These are phyloP conservation scores for Cyanoderma ruficeps DNA, from an alignment of 2,113 vertebrate species.

Conservation along the genomic window DNA sequence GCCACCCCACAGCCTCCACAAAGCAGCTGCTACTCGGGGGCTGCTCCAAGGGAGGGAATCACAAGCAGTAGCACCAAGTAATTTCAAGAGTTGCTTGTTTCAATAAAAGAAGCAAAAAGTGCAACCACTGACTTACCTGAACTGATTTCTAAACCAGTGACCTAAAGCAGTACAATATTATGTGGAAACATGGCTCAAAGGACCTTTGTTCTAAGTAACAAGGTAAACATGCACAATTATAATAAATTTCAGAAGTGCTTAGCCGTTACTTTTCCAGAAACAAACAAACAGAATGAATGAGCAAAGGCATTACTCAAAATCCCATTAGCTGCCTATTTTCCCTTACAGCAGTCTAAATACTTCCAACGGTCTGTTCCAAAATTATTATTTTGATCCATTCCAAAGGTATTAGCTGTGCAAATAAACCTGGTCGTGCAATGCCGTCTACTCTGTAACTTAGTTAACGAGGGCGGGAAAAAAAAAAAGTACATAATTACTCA, in stretches of 20 bases:
- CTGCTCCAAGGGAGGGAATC: background rate
- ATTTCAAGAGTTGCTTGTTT: background rate
- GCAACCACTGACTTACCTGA: background rate
- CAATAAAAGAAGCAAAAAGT: background rate
- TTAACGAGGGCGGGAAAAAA: background rate
- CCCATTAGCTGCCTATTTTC: background rate
- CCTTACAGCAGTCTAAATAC: background rate
- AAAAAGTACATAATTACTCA: background rate
- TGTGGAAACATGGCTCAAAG: background rate
- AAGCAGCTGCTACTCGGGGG: background rate
- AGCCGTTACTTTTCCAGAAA: background rate
- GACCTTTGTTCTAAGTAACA: background rate
- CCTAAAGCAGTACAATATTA: background rate
- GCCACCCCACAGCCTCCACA: background rate
- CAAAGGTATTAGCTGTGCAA: background rate
- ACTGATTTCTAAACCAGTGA: background rate
- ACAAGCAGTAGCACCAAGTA: background rate
- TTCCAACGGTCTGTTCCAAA: background rate
- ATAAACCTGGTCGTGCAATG: background rate
- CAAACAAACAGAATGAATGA: background rate
- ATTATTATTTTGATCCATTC: background rate
- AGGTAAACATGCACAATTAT: background rate
- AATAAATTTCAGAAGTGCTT: background rate
- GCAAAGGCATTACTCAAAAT: background rate
- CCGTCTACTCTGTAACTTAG: background rate